Conservation (phyloP, 2,113 vertebrate genomes). For the Typhlomys cinereus region DNA sequence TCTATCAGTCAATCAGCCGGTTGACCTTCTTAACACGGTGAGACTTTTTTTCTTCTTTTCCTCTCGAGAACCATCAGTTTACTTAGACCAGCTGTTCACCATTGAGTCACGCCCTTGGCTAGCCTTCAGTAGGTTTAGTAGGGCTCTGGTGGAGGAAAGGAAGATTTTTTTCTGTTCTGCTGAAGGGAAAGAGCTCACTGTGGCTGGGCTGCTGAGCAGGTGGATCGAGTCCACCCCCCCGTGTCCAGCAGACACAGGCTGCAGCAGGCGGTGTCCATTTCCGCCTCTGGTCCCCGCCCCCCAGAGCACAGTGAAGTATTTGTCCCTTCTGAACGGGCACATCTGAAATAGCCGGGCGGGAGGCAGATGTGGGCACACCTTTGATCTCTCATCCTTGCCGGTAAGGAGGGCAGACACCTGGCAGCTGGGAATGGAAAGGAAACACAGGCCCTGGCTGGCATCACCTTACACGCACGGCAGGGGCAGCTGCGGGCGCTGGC, state of each 20-base stretch:
- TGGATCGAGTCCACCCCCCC: neutral
- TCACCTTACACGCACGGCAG: conserved; percentile 50
- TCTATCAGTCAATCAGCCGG: neutral
- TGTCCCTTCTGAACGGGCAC: conserved; percentile 57
- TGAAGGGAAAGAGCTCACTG: neutral
- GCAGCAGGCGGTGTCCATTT: neutral
- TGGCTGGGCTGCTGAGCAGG: neutral
- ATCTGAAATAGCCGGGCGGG: conserved; percentile 55
- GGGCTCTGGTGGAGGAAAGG: neutral
- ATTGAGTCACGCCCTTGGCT: neutral
- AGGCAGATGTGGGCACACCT: conserved; percentile 70
- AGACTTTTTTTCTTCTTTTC: neutral
- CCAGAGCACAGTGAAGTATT: conserved; percentile 35
- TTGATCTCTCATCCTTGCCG: conserved; percentile 74
- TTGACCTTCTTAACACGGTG: too few species aligned
- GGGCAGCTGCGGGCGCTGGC: neutral
- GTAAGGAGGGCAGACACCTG: conserved; percentile 73
- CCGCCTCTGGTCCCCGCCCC: neutral
- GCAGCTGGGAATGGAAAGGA: conserved; percentile 46
- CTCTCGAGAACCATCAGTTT: neutral
- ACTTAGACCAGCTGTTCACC: neutral
- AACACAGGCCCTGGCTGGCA: conserved; percentile 42
- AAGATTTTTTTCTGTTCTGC: neutral
- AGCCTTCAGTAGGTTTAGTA: neutral
- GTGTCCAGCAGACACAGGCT: neutral